A percentile compares a stretch with the other conserved stretches of the same genome.
phyloP scores from a whole-genome alignment of 2,113 vertebrate genomes.

The Apeltes quadracus region DNA sequence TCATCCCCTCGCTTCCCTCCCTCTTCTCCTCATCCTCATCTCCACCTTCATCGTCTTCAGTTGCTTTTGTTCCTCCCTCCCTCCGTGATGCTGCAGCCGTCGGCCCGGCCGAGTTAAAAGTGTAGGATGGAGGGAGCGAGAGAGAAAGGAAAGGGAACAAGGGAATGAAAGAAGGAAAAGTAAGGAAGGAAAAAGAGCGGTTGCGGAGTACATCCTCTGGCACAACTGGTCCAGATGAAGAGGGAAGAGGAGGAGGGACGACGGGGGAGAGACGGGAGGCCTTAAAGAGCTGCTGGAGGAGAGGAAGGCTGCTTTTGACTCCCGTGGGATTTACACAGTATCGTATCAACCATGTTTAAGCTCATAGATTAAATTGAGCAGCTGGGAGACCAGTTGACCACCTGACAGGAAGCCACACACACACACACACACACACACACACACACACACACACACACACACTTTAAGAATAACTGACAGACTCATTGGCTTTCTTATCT shows the following conservation, averaged over 20 bases:
- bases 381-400: no score
- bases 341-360: no score
- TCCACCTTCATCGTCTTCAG: no score
- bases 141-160: neutral
- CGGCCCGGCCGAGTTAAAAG: conserved; percentile 2
- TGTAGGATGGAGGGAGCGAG: conserved; percentile 5
- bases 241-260: conserved; percentile 7
- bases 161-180: neutral
- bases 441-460: no score
- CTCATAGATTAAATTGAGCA: no score
- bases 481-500: no score
- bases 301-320: neutral
- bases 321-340: no score
- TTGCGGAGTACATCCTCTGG: neutral
- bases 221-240: conserved; percentile 19
- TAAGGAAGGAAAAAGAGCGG: neutral
- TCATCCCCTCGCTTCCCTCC: neutral
- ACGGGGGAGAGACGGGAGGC: conserved; percentile 9
- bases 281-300: neutral
- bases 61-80: neutral
- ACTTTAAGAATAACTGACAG: no score
- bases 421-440: no score
- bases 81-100: conserved; percentile 5
- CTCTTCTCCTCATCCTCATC: neutral
- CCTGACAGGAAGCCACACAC: no score